Evolutionary conservation across 2,888 invertebrate species (phyloP).

Genomic region (Melipona bicolor): DNA sequence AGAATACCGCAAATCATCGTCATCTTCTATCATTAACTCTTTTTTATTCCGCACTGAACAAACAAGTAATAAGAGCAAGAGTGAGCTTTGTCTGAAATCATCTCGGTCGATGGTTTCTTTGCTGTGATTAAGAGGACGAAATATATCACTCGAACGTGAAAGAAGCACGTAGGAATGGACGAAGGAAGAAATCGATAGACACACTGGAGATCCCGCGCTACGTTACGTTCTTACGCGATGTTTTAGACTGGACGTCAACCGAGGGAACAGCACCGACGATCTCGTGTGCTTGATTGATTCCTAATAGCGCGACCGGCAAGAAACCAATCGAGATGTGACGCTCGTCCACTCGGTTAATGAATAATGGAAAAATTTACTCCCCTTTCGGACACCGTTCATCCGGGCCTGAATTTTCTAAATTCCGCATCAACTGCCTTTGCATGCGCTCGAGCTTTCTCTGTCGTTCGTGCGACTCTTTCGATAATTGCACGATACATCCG

Average conservation of each 20-base stretch:
- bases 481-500: too few species aligned
- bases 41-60: not conserved
- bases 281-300: slow-evolving; percentile 64
- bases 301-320: slow-evolving; percentile 67
- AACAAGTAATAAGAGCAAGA: slow-evolving; percentile 6
- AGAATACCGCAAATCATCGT: not conserved
- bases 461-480: too few species aligned
- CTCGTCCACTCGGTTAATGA: slow-evolving; percentile 63
- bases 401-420: slow-evolving; percentile 72
- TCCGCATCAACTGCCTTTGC: slow-evolving; percentile 16
- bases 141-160: slow-evolving; percentile 21
- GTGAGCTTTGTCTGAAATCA: slow-evolving; percentile 31
- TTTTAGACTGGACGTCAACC: slow-evolving; percentile 55
- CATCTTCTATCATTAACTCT: not conserved
- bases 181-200: slow-evolving; percentile 15
- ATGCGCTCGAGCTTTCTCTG: too few species aligned
- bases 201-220: slow-evolving; percentile 7
- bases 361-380: slow-evolving; percentile 71
- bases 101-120: not conserved
- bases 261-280: slow-evolving; percentile 18
- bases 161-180: not conserved
- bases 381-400: slow-evolving; percentile 48
- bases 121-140: slow-evolving; percentile 11
- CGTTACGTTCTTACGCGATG: slow-evolving; percentile 48
- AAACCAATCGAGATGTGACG: slow-evolving; percentile 70